Conservation (phyloP, 2,113 vertebrate species). For the Siniperca chuatsi region DNA sequence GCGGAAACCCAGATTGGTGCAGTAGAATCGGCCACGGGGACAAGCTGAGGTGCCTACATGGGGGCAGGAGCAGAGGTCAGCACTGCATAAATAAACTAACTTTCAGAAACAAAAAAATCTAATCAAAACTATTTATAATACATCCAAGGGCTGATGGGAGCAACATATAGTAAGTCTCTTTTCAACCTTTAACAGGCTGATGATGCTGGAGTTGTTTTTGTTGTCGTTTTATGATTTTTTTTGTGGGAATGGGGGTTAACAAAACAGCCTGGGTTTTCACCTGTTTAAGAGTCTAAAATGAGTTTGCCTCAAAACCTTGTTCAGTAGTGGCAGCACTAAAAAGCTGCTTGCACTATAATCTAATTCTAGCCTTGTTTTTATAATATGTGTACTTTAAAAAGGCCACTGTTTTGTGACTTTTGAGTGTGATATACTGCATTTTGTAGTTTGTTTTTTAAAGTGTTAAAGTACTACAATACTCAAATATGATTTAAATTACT, state of each 20-base stretch:
- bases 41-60: constrained; percentile 87
- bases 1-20: constrained; percentile 88
- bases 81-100: background rate
- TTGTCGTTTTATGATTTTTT: background rate
- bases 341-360: background rate
- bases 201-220: background rate
- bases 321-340: background rate
- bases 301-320: background rate
- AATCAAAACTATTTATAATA: background rate
- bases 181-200: background rate
- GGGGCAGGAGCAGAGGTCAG: constrained; percentile 27
- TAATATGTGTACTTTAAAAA: background rate
- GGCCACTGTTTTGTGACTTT: background rate
- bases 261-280: background rate
- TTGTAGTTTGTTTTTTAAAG: background rate
- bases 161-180: background rate
- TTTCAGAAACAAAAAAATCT: background rate
- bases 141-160: background rate
- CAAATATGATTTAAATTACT: too few species aligned
- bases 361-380: background rate
- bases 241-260: too few species aligned
- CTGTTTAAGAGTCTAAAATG: background rate
- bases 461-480: background rate
- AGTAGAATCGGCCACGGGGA: constrained; percentile 88
- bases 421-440: background rate